Evolutionary conservation across 2,888 invertebrate species (phyloP), one percentile per base, ranked within the genome.

Genomic region (Byasa hedistus): DNA sequence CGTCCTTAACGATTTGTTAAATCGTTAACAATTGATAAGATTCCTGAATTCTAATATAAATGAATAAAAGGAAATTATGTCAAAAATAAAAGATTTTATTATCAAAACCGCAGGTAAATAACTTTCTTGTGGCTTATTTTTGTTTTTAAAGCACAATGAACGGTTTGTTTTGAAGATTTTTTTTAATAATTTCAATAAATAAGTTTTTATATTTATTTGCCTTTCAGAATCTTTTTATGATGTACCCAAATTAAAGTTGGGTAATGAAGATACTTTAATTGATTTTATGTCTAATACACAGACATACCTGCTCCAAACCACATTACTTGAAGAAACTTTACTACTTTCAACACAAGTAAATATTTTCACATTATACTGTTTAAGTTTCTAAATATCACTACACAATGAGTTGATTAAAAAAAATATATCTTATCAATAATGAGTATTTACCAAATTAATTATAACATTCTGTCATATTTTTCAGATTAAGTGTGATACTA

Each of bases 221-320:
- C 52, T 23, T 87, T 69, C 80, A 92, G 91, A 85, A 71, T 77
- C 80, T 54, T 87, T 82, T 72, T 87, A 80, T 71, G 79, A 80
- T 59, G 74, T 72, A 66, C 68, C 75, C 21, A 74, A 79, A 52
- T 69, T 85, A 52, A 73, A 75, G 52, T 59, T 86, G 23, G 76
- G 74, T 12, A 76, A 78, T 69, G 78, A 83, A 44, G 85, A 85
- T 68, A 76, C 78, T 10, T 69, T 92, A 36, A 74, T 80, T 63
- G 86, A 90, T 69, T 92, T 92, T 65, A 80, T 91, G 61, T 84
- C 86, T 69, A 86, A 86, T 71, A 76, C 90, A 62, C 87, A 89
- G 74, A 79, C 76, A 66, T 71, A 88, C 17, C 69, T 87, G 57
- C 73, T 92, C 59, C 90, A 90, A 76, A 77, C 78, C 52, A 75